These are phyloP conservation scores for Gyps fulvus DNA, from an alignment of 2,113 vertebrate species.

Conservation along the genomic window DNA sequence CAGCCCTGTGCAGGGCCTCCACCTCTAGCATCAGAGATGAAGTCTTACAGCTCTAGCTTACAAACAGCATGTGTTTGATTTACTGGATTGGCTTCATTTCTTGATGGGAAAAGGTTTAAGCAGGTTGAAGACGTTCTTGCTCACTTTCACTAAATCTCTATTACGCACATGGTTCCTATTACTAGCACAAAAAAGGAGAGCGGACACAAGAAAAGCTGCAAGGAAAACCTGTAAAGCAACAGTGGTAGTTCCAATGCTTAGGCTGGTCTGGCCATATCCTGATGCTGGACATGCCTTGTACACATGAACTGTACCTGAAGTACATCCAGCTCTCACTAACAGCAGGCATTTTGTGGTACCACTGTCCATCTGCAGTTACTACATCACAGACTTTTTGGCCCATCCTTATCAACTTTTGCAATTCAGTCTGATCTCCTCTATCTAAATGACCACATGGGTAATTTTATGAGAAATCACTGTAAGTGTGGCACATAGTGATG, in stretches of 20 bases:
- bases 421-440: background rate
- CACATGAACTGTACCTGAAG: background rate
- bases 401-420: background rate
- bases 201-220: background rate
- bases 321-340: background rate
- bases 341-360: background rate
- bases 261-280: background rate
- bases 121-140: background rate
- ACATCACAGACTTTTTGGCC: rapidly evolving
- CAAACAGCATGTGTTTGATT: background rate
- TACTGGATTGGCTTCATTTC: background rate
- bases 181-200: background rate
- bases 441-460: background rate
- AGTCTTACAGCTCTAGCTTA: background rate
- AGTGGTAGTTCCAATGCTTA: rapidly evolving
- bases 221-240: background rate
- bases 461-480: background rate
- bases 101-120: background rate
- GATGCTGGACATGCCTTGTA: background rate
- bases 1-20: background rate
- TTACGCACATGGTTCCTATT: background rate
- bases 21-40: background rate
- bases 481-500: background rate
- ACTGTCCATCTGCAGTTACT: background rate
- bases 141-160: background rate